Evolutionary conservation across 2,797 vertebrate species (phyloP), one percentile per base, ranked within the genome.

Genomic region (Harpagifer antarcticus): DNA sequence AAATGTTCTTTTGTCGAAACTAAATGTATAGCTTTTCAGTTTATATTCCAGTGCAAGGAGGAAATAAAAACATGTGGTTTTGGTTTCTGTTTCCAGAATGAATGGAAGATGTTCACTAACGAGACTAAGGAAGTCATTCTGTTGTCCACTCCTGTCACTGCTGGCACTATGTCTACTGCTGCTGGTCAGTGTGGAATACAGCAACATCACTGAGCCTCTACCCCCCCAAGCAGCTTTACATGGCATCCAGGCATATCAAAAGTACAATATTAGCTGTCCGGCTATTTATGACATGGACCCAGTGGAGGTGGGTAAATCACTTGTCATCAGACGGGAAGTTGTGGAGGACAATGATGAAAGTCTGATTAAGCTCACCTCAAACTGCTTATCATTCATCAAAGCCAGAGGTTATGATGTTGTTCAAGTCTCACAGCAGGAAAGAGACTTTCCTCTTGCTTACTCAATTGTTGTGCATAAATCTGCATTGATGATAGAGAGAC

Each of bases 391-490:
- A 0, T 94, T 92, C 49, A n/a, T 57, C 45, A 55, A 20, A 6
- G 43, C 74, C 48, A 78, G 85, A 19, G 86, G 90, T 33, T 94
- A 93, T 15, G 72, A 73, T 1, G 13, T 56, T 0, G 44, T 84
- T 10, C 90, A 73, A 1, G 73, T 92, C 54, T 96, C 96, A 3
- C 81, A 67, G 86, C 84, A 93, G 69, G 96, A 98, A 81, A 76
- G 82, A 50, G 63, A 74, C 64, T 97, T 97, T 75, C 97, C 96
- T 2, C 82, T 98, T 0, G 97, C 97, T 44, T 98, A 96, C 74
- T 98, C 97, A 10, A 66, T 98, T 83, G 96, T 98, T 19, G 96
- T 98, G 82, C 97, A 98, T 74, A 97, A 97, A 93, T 94, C 95
- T 9, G 96, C 96, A 0, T 87, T 93, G 78, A 96, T 95, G 95